Percentiles rank a stretch among this genome's conserved stretches.
phyloP scores from a whole-genome alignment of 2,113 vertebrate genomes.

The Polypterus senegalus region DNA sequence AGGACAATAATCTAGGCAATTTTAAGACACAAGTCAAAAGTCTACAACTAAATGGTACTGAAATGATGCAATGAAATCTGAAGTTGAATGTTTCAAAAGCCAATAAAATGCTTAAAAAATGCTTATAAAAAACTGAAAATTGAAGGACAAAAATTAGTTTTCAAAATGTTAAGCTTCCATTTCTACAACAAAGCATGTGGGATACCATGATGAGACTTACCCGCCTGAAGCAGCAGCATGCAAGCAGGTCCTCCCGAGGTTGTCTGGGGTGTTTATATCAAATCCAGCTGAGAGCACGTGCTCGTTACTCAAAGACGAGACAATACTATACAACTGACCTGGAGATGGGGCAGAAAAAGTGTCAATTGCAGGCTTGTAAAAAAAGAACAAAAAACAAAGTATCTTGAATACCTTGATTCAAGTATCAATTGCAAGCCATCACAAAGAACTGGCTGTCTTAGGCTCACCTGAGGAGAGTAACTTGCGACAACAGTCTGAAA shows the following conservation, averaged over 20 bases:
- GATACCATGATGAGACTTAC: conserved; percentile 35
- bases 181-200: not conserved
- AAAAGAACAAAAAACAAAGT: too few species aligned
- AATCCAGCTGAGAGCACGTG: conserved; percentile 65
- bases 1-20: too few species aligned
- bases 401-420: too few species aligned
- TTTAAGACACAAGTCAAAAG: too few species aligned
- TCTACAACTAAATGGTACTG: too few species aligned
- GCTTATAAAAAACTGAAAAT: not conserved
- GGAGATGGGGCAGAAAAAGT: not conserved
- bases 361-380: too few species aligned
- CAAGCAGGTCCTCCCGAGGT: conserved; percentile 80
- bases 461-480: conserved; percentile 79
- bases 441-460: not conserved
- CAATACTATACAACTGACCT: conserved; percentile 88
- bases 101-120: not conserved
- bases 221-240: conserved; percentile 92
- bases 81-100: too few species aligned
- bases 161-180: too few species aligned
- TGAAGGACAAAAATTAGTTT: too few species aligned
- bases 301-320: conserved; percentile 80
- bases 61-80: too few species aligned
- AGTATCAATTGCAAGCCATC: not conserved
- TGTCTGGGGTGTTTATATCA: conserved; percentile 78
- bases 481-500: conserved; percentile 93